phyloP scores from a whole-genome alignment of 2,888 invertebrate species.

The Agrenia bidenticulata region DNA sequence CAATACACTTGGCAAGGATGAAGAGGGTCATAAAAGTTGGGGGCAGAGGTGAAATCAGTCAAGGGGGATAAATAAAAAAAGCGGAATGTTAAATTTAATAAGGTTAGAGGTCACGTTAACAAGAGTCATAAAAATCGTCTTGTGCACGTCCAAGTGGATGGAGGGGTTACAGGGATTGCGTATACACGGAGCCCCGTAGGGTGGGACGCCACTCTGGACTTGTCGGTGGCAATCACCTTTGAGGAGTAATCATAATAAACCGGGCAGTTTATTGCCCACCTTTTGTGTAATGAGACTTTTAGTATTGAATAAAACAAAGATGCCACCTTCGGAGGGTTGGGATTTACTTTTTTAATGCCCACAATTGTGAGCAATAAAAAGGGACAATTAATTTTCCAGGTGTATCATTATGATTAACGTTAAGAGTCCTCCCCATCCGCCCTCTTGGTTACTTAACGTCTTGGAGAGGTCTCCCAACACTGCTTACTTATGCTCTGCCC shows the following conservation, averaged over 20 bases:
- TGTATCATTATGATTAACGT: conserved; percentile 9
- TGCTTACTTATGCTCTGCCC: too few relatives aligned
- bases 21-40: too few relatives aligned
- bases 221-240: conserved; percentile 9
- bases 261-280: neutral
- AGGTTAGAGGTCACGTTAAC: conserved; percentile 7
- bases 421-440: neutral
- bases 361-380: neutral
- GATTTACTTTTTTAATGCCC: neutral
- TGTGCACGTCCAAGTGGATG: too few relatives aligned
- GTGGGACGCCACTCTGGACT: conserved; percentile 1
- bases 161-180: too few relatives aligned
- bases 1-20: too few relatives aligned
- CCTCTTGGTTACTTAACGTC: too few relatives aligned
- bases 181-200: too few relatives aligned
- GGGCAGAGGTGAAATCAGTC: too few relatives aligned
- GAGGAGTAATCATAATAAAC: conserved; percentile 5
- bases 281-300: conserved; percentile 18
- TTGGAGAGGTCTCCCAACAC: too few relatives aligned
- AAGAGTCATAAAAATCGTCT: neutral
- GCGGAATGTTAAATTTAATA: conserved; percentile 8
- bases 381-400: conserved; percentile 7
- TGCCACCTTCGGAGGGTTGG: neutral
- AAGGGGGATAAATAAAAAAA: neutral
- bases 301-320: conserved; percentile 4